Evolutionary conservation across 1,140 invertebrate genomes (phyloP).

Genomic region (Macrobrachium rosenbergii): DNA sequence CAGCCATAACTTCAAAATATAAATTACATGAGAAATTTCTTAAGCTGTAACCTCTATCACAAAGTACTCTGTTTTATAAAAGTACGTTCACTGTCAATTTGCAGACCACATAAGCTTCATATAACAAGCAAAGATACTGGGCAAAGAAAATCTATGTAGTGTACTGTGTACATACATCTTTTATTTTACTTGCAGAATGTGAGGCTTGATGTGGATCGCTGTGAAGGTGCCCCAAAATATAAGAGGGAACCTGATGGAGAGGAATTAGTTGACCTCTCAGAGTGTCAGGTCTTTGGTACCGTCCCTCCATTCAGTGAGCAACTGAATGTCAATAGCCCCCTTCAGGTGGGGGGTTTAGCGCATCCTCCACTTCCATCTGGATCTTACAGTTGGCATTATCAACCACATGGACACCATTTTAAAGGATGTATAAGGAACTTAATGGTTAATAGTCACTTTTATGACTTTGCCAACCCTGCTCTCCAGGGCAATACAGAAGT

Average conservation of each 20-base stretch:
- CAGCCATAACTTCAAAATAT: too few species aligned
- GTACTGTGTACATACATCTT: neutral
- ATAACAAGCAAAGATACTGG: too few species aligned
- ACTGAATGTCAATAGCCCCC: conserved; percentile 93
- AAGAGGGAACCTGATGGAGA: conserved; percentile 91
- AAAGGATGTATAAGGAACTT: conserved; percentile 96
- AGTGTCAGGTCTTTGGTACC: conserved; percentile 88
- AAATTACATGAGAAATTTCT: too few species aligned
- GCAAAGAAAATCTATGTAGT: neutral
- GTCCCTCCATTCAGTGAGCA: conserved; percentile 97
- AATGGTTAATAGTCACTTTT: conserved; percentile 95
- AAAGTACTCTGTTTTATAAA: too few species aligned
- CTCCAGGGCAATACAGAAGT: conserved; percentile 83
- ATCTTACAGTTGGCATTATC: conserved; percentile 87
- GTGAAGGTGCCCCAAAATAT: conserved; percentile 86
- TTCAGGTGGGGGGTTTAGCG: conserved; percentile 93
- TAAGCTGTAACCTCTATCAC: too few species aligned
- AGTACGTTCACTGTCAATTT: too few species aligned
- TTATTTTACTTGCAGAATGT: conserved; percentile 75
- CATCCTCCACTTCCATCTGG: conserved; percentile 84
- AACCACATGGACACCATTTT: conserved; percentile 87
- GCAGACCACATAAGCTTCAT: too few species aligned
- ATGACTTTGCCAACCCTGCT: conserved; percentile 91
- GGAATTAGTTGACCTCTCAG: conserved; percentile 84
- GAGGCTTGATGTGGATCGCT: conserved; percentile 92